These are phyloP conservation scores for Arbacia lixula DNA, from an alignment of 53 echinoderm and acorn worm genomes.

Conservation along the genomic window DNA sequence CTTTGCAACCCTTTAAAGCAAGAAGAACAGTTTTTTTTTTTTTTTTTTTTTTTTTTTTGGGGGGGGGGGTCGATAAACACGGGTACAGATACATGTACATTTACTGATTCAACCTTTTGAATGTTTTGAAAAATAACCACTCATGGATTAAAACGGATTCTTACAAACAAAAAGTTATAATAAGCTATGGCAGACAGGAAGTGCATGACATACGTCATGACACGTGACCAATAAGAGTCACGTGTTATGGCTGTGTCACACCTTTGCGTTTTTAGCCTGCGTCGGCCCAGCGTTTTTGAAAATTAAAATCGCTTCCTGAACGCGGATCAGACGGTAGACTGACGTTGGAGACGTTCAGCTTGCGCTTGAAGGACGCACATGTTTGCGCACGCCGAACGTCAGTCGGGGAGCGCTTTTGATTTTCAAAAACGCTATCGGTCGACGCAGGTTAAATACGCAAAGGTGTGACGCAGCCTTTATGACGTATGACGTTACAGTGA, in stretches of 20 bases:
- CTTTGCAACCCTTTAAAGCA: constrained; percentile 21
- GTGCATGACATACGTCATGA: constrained; percentile 26
- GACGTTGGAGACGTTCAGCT: constrained; percentile 27
- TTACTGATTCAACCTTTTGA: constrained; percentile 7
- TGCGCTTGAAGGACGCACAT: no score
- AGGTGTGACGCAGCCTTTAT: no score
- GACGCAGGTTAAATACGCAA: no score
- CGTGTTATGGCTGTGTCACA: constrained; percentile 15
- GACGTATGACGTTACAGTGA: no score
- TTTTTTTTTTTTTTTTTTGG: no score
- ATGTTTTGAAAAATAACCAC: constrained; percentile 26
- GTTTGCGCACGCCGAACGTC: no score
- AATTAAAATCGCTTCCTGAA: constrained; percentile 15
- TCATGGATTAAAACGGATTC: constrained; percentile 23
- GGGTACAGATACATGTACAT: constrained; percentile 26
- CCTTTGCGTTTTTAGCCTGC: constrained; percentile 27
- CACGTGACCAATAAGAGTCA: constrained; percentile 27
- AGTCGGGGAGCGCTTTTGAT: no score
- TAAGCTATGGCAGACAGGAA: constrained; percentile 22
- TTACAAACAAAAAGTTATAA: constrained; percentile 16
- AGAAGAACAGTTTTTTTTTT: constrained; percentile 4
- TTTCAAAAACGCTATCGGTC: no score
- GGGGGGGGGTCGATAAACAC: constrained; percentile 27
- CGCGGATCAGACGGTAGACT: constrained; percentile 24
- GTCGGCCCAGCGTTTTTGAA: constrained; percentile 23